Base-by-base conservation (phyloP, 2,888 invertebrate species). In the Mythimna pallens region DNA sequence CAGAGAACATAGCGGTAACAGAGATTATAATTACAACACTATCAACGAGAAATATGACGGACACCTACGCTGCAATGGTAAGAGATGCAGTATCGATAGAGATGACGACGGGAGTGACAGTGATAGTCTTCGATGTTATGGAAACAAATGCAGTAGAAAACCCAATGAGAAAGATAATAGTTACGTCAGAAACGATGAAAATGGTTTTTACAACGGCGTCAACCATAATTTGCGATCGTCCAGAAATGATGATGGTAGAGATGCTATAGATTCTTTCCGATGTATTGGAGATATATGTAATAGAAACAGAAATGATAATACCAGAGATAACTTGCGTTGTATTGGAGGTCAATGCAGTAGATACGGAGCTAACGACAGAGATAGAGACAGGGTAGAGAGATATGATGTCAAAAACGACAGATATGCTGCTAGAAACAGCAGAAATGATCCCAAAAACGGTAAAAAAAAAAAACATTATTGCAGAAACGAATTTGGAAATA, bases 21-120 rank as follows among this genome's bases (percentile, higher is more conserved):
- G 58, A 47, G 57, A 80, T 40, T 65, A 73, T 54, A 71, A 70
- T 67, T 54, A 71, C 54, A 55, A 70, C 34, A 62, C 30, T 14
- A 62, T 57, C 20, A 57, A 69, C 8, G 54, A 25, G 22, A 64
- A 74, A 40, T 43, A 69, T 34, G 69, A 70, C 0, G 58, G 17
- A 36, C 47, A 70, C 54, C n/a, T 78, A 36, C 50, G 30, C 17
- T 76, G 79, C 47, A 30, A 22, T 20, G 57, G 62, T 12, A 54
- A 76, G 3, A 59, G 30, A n/a, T 76, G 78, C 25, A 43, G 9
- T 14, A 14, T 25, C 22, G 14, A 47, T 54, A 57, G 43, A 7
- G 62, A 43, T 43, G 43, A 54, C 7, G 67, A 62, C 8, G 63
- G 4, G 0, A 54, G 52, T 22, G 14, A 63, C 34, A 50, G 17